Conservation (phyloP, 1,140 invertebrate genomes). For the Lepeophtheirus salmonis region DNA sequence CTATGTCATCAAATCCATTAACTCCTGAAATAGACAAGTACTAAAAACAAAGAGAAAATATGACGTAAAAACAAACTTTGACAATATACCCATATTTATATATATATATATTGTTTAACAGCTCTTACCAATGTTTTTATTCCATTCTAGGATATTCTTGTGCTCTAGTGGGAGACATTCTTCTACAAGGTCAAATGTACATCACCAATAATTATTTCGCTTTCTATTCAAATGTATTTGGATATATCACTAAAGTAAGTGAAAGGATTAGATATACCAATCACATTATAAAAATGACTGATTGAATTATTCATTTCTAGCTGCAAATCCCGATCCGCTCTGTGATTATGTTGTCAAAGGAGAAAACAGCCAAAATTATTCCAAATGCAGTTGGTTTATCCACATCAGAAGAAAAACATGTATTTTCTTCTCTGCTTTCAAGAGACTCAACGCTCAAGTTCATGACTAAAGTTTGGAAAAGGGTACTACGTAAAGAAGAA, state of each 20-base stretch:
- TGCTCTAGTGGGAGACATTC: conserved; percentile 67
- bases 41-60: too few species aligned
- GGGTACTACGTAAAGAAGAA: conserved; percentile 21
- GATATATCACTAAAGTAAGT: conserved; percentile 67
- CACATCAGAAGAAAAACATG: conserved; percentile 61
- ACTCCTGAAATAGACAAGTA: too few species aligned
- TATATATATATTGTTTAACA: too few species aligned
- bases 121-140: not conserved
- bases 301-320: conserved; percentile 29
- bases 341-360: conserved; percentile 65
- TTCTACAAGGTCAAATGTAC: conserved; percentile 78
- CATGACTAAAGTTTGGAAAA: conserved; percentile 55
- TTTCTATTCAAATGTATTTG: conserved; percentile 85
- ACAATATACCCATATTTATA: too few species aligned
- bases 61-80: too few species aligned
- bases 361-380: conserved; percentile 55
- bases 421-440: conserved; percentile 71
- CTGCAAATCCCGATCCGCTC: conserved; percentile 56
- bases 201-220: conserved; percentile 82
- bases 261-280: not conserved
- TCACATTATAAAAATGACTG: too few species aligned
- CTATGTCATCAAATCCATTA: too few species aligned
- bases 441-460: conserved; percentile 63
- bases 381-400: conserved; percentile 74
- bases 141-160: conserved; percentile 63